Evolutionary conservation across 2,797 vertebrate species (phyloP).

Genomic region (Centroberyx gerrardi): DNA sequence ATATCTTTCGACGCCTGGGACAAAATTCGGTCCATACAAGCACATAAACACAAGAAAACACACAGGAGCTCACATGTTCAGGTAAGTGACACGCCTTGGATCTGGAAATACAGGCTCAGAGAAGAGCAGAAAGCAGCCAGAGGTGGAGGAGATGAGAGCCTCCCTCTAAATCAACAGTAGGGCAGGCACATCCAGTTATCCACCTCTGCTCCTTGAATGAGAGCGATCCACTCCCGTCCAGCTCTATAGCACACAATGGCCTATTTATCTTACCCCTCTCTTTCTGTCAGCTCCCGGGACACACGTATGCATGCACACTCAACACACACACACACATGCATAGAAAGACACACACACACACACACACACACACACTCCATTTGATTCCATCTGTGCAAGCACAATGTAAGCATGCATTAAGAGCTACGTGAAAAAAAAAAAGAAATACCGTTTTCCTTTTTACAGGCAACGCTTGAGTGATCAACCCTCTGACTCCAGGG

Average conservation of each 20-base stretch:
- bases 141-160: slow-evolving; percentile 48
- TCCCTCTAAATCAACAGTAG: slow-evolving; percentile 68
- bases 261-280: slow-evolving; percentile 49
- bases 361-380: slow-evolving; percentile 11
- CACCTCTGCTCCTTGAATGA: slow-evolving; percentile 30
- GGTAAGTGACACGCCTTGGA: slow-evolving; percentile 46
- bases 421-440: slow-evolving; percentile 32
- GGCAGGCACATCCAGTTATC: slow-evolving; percentile 46
- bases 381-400: slow-evolving; percentile 45
- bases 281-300: slow-evolving; percentile 48
- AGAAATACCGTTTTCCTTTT: slow-evolving; percentile 55
- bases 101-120: slow-evolving; percentile 72
- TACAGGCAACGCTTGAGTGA: slow-evolving; percentile 60
- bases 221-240: slow-evolving; percentile 23
- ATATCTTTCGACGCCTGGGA: no score
- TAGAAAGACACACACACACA: neutral
- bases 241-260: slow-evolving; percentile 54
- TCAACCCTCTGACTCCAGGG: slow-evolving; percentile 56
- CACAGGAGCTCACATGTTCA: slow-evolving; percentile 13
- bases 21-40: neutral
- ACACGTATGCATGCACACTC: slow-evolving; percentile 46
- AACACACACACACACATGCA: slow-evolving; percentile 4
- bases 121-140: slow-evolving; percentile 41
- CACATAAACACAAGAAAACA: slow-evolving; percentile 33
- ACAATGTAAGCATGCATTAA: slow-evolving; percentile 54